Conservation (phyloP, 2,797 vertebrate genomes). For the Somateria mollissima region DNA sequence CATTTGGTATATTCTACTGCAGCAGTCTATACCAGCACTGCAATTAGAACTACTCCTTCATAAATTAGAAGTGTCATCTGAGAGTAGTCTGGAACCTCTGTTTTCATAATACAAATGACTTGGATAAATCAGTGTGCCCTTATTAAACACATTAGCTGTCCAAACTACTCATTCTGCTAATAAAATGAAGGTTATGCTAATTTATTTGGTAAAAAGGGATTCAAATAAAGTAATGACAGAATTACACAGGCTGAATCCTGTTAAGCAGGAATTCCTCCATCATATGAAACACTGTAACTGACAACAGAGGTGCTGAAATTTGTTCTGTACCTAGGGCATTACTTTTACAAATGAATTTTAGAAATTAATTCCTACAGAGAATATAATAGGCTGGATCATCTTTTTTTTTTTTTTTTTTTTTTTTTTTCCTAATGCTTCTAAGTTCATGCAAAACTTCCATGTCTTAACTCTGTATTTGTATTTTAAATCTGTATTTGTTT, state of each 20-base stretch:
- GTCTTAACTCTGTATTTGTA: background rate
- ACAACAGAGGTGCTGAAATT: background rate
- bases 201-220: background rate
- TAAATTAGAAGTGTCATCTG: background rate
- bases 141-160: background rate
- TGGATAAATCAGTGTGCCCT: background rate
- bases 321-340: background rate
- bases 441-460: background rate
- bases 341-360: background rate
- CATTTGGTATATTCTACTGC: background rate
- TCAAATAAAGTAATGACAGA: background rate
- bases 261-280: background rate
- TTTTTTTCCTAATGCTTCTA: background rate
- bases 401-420: background rate
- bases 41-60: background rate
- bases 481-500: background rate
- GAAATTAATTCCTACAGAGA: background rate
- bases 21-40: background rate
- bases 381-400: fast-evolving
- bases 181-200: background rate
- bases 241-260: background rate
- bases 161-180: background rate
- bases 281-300: background rate
- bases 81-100: background rate
- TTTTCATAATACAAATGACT: background rate